Evolutionary conservation across 2,113 vertebrate genomes (phyloP).

Genomic region (Gadus chalcogrammus): DNA sequence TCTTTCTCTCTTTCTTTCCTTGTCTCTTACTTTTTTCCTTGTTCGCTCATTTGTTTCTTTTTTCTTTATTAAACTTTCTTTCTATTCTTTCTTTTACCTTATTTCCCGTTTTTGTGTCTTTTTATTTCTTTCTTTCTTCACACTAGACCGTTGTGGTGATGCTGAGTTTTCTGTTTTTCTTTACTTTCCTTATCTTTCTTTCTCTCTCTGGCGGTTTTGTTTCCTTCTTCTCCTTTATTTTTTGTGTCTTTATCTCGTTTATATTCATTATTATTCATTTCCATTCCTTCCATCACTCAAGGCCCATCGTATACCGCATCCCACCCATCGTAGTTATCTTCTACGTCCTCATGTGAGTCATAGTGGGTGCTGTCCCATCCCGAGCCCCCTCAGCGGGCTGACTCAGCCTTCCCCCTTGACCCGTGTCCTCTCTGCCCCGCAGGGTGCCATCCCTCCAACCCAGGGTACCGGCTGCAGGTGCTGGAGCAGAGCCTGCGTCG

Average conservation of each 20-base stretch:
- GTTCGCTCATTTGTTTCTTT: not conserved
- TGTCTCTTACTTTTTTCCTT: not conserved
- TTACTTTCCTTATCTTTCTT: not conserved
- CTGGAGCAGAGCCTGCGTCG: conserved; percentile 82
- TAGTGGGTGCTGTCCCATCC: no score
- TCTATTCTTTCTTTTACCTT: no score
- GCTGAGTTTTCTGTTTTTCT: no score
- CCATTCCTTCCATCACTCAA: no score
- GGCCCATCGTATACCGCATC: no score
- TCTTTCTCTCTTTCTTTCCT: not conserved
- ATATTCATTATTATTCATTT: not conserved
- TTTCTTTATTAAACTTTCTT: not conserved
- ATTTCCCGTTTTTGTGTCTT: no score
- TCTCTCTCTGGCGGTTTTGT: not conserved
- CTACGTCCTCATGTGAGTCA: no score
- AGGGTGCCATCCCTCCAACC: conserved; percentile 79
- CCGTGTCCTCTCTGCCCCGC: not conserved
- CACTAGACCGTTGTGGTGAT: no score
- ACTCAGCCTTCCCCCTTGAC: no score
- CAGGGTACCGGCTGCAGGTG: conserved; percentile 80
- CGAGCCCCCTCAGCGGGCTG: no score
- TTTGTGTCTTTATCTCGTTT: not conserved
- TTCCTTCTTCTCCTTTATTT: not conserved
- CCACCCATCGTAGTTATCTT: no score
- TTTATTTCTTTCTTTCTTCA: no score